Base-by-base conservation (phyloP, 2,888 invertebrate genomes). In the Sphaeridia pumilis region DNA sequence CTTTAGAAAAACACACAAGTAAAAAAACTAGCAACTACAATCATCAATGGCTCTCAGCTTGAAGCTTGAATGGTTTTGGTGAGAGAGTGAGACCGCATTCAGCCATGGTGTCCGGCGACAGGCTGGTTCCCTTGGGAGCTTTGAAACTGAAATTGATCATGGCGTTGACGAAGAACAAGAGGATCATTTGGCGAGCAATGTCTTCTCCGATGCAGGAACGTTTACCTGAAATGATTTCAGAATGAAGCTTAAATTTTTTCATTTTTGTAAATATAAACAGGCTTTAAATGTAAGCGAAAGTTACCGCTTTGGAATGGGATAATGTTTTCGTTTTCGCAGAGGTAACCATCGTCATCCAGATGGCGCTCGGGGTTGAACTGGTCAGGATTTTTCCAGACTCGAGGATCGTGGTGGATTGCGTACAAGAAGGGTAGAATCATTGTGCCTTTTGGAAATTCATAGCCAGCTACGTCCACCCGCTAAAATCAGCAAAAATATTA, bases 351-450 rank as follows among this genome's bases (percentile, higher is more conserved):
- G 4, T 81, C 76, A 64, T 83, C 82, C 56, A 92, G 76, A 72
- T 92, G 92, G 28, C 92, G 76, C 54, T 79, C 76, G 0, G 90
- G 90, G 60, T 82, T 79, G 73, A 92, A 92, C 65, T 79, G 78
- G 67, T 86, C 82, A 0, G 92, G 90, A 61, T 85, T 80, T 35
- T 84, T 80, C 90, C 90, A 92, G 1, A 88, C 75, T 42, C 78
- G 81, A 1, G 87, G 84, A 68, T 90, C 85, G 87, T 88, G 90
- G 72, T 92, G 90, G 2, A 90, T 84, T 57, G 86, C 83, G 73
- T 87, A 87, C 60, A 90, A 80, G 28, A 89, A 76, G 0, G 90
- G 89, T 1, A 90, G 80, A 4, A 92, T 82, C 70, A 89, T 87
- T 0, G 85, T 81, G 50, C 86, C 84, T 53, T 84, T 81, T 14